Conservation (phyloP, 2,797 vertebrate species). For the Helostoma temminkii region DNA sequence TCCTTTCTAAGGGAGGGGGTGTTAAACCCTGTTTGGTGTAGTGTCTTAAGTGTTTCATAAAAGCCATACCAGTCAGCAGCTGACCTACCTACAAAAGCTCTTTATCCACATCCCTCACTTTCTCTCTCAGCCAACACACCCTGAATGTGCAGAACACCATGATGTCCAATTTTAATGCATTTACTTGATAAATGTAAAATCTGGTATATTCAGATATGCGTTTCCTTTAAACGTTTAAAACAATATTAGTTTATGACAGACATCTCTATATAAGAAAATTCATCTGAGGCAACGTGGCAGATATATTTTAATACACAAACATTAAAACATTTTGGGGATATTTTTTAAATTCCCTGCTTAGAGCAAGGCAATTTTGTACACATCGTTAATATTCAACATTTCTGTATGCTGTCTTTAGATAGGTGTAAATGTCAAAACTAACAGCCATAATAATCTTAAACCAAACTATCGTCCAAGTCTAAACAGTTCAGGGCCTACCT, state of each 20-base stretch:
- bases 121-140: too few species aligned
- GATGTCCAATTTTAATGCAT: neutral
- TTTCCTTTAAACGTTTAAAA: neutral
- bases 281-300: neutral
- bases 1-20: too few species aligned
- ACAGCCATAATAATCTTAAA: conserved; percentile 19
- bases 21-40: too few species aligned
- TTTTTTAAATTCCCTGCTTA: conserved; percentile 4
- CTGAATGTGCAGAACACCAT: neutral
- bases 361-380: neutral
- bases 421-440: conserved; percentile 24
- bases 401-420: conserved; percentile 19
- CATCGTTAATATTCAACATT: conserved; percentile 7
- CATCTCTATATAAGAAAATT: conserved; percentile 3
- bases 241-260: neutral
- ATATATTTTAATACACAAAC: conserved; percentile 13
- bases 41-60: too few species aligned
- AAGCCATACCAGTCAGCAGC: neutral
- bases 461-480: conserved; percentile 35
- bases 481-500: conserved; percentile 23
- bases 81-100: too few species aligned
- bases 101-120: too few species aligned
- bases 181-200: neutral
- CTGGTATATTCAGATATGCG: neutral
- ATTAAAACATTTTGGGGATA: conserved; percentile 9